Conservation (phyloP, 1,140 invertebrate species). For the Trichonephila clavipes region DNA sequence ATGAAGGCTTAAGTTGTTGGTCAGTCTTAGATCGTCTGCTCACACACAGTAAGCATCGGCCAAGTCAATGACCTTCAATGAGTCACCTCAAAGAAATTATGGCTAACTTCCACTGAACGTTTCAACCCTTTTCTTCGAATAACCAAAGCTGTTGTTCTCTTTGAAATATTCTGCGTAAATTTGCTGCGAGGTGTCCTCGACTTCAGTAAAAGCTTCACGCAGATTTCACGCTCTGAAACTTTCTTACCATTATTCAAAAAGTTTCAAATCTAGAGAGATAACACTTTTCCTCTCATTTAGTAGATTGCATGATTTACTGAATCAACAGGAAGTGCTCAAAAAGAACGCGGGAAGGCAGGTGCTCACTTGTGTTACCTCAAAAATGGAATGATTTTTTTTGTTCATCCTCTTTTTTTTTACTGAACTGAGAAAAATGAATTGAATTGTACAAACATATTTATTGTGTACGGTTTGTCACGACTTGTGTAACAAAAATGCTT, state of each 20-base stretch:
- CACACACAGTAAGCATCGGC: neutral
- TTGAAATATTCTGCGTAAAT: neutral
- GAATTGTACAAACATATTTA: neutral
- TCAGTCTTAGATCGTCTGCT: neutral
- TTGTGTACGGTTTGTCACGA: neutral
- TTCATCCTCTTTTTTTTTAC: neutral
- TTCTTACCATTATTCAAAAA: slow-evolving; percentile 9
- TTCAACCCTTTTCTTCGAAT: neutral
- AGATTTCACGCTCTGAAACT: slow-evolving; percentile 39
- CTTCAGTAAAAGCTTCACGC: neutral
- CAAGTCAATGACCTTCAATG: neutral
- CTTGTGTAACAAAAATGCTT: no score
- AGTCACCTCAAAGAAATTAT: neutral
- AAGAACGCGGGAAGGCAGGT: neutral
- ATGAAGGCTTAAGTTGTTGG: no score
- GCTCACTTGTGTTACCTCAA: neutral
- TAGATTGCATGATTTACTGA: neutral
- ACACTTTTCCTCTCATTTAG: slow-evolving; percentile 16
- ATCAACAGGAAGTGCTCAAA: slow-evolving; percentile 28
- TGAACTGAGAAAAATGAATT: neutral
- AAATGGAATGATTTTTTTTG: neutral
- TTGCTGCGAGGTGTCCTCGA: neutral
- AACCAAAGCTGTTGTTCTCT: neutral
- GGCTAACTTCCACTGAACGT: neutral
- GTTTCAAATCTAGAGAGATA: neutral